These are phyloP conservation scores for Callocephalon fimbriatum DNA, from an alignment of 2,113 vertebrate species.

Conservation along the genomic window DNA sequence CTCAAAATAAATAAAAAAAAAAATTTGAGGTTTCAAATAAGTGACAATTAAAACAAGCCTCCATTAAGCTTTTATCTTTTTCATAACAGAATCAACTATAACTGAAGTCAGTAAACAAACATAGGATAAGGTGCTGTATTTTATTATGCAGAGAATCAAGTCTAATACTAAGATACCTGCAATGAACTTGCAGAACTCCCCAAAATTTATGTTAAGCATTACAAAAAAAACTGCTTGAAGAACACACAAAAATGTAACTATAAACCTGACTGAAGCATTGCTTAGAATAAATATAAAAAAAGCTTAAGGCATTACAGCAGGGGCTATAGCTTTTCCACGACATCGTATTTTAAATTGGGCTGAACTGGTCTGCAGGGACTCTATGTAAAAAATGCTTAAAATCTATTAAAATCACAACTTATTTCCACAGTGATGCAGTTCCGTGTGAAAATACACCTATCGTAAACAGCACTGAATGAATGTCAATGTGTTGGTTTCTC, in stretches of 20 bases:
- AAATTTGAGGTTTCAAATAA: conserved; percentile 9
- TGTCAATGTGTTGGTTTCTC: not conserved
- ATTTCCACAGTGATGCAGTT: not conserved
- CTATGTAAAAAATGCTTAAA: not conserved
- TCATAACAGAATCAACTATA: not conserved
- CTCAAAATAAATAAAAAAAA: conserved; percentile 9
- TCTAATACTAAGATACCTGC: not conserved
- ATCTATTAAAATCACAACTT: not conserved
- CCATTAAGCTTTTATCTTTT: not conserved
- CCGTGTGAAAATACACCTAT: not conserved
- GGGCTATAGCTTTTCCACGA: not conserved
- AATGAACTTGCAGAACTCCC: not conserved
- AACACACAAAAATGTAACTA: not conserved
- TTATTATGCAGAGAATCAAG: not conserved
- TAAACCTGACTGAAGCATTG: not conserved
- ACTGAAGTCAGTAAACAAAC: not conserved
- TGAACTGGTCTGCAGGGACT: not conserved
- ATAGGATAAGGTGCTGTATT: not conserved
- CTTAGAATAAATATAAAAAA: not conserved
- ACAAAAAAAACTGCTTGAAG: not conserved
- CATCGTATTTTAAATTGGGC: not conserved
- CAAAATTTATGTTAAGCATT: not conserved
- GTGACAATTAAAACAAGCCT: not conserved
- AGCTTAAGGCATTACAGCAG: conserved; percentile 24
- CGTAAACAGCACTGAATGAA: not conserved